Evolutionary conservation across 2,888 invertebrate species (phyloP), one percentile per base, ranked within the genome.

Genomic region (Altica lythri): DNA sequence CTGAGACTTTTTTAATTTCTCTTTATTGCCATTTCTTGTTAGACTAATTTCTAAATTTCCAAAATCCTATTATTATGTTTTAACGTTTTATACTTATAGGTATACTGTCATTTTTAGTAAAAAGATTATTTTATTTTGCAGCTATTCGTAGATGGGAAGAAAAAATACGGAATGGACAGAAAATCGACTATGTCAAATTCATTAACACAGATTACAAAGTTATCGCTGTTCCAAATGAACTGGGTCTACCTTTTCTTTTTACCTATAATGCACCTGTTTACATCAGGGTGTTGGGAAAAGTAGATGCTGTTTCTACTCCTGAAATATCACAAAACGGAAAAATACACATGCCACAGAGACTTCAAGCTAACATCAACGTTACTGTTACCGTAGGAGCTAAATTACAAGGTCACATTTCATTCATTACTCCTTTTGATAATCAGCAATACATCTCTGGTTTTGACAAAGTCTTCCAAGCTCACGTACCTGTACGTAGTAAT

Each of bases 221-320:
- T 8, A 73, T 88, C 10, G 83, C 83, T 74, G 85, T 88, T 79
- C 88, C 89, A 2, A 81, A 86, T n/a, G 84, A 83, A 53, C 81
- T 81, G 63, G 89, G 89, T 71, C 77, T 88, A 63, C 88, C 89
- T 8, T 86, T 86, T 72, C 75, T 84, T 54, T 87, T 79, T 74
- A 82, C 81, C 47, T 80, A 83, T 66, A 82, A 82, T 48, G 79
- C 78, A 48, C 87, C 87, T 6, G 77, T 79, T 8, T 71, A 85
- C 13, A 60, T 84, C 14, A 81, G 80, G 61, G 62, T 82, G 6
- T 75, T 80, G 57, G 80, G 81, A 53, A 77, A 81, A 50, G 68
- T 79, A 1, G 77, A 79, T 52, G 80, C 76, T 35, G 70, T 75
- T 53, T 68, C 80, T 16, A 72, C 78, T 63, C 72, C 78, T 6